Base-by-base conservation (phyloP, 2,113 vertebrate genomes). In the Odocoileus virginianus region DNA sequence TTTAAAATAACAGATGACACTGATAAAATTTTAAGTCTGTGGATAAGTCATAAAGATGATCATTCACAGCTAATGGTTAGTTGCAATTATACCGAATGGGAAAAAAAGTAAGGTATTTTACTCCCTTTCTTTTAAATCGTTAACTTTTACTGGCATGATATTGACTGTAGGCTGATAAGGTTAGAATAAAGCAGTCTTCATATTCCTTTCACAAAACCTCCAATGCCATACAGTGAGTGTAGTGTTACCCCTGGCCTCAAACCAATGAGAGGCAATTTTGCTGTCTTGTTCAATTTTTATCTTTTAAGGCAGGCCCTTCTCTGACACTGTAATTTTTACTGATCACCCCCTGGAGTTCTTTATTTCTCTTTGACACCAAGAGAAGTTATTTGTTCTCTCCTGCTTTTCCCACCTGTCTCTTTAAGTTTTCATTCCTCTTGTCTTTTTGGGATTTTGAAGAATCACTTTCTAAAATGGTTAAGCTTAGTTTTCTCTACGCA, bases 281-380 rank as follows among this genome's bases (percentile, higher is more conserved):
- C 95, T 95, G 95, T 98, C 97, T 94, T 45, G 27, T 97, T 97
- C 76, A 91, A 87, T 97, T 97, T 97, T 94, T 97, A 76, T 97
- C 89, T 97, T 91, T 93, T 89, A 45, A 91, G 89, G 89, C 54
- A 91, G 93, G 78, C 55, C 93, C 74, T 95, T 97, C 84, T 93
- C 91, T 96, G 93, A 97, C 71, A 96, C 58, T 10, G 45, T 87
- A 79, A 89, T 94, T 96, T 91, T 91, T 78, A 74, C 86, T 89
- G 94, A 95, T 97, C 58, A 93, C 82, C 61, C 76, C 60, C 82
- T 87, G 71, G 91, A 96, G 96, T 78, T 98, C 93, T 94, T 95
- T 94, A 92, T 95, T 95, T 97, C 93, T 97, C 47, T 88, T 97
- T 97, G 93, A 97, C 61, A 94, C 52, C 7, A 1, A 96, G 91